phyloP scores from a whole-genome alignment of 37 sponge, comb jelly and placozoan species.

The Agelas oroides region DNA sequence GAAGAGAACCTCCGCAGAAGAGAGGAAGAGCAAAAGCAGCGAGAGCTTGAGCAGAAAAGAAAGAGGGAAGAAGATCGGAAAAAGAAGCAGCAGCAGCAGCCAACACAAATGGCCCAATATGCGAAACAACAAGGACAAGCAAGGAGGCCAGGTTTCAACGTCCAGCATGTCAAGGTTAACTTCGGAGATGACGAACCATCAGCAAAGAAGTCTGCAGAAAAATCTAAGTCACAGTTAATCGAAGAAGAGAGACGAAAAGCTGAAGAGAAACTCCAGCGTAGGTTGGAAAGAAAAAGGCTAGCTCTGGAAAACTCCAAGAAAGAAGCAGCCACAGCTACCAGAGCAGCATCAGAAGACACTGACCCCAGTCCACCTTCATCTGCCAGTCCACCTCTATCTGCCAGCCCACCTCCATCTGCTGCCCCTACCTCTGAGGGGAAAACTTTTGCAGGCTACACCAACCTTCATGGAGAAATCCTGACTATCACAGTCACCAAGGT shows the following conservation, averaged over 20 bases:
- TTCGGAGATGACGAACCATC: background rate
- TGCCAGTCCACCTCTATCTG: too few species aligned
- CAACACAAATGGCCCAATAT: background rate
- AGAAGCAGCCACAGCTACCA: slow-evolving; percentile 2
- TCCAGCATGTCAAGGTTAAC: slow-evolving; percentile 10
- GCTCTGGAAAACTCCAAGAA: background rate
- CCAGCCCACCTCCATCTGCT: background rate
- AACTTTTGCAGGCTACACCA: slow-evolving; percentile 67
- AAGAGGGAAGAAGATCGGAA: slow-evolving; percentile 21
- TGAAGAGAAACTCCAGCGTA: slow-evolving; percentile 55
- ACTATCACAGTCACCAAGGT: slow-evolving; percentile 73
- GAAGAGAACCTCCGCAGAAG: slow-evolving; percentile 33
- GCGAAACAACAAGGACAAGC: background rate
- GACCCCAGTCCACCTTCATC: too few species aligned
- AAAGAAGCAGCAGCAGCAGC: slow-evolving; percentile 24
- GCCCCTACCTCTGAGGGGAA: background rate
- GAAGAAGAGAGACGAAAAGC: slow-evolving; percentile 63
- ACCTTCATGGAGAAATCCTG: slow-evolving; percentile 69
- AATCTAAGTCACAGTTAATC: slow-evolving; percentile 6
- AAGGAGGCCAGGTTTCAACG: background rate
- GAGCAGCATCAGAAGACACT: background rate
- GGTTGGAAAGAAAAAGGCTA: slow-evolving; percentile 17
- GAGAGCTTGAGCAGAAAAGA: slow-evolving; percentile 37
- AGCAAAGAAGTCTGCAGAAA: slow-evolving; percentile 8
- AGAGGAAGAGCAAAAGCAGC: slow-evolving; percentile 48